Evolutionary conservation across 2,888 invertebrate species (phyloP).

Genomic region (Camptogramma bilineatum): DNA sequence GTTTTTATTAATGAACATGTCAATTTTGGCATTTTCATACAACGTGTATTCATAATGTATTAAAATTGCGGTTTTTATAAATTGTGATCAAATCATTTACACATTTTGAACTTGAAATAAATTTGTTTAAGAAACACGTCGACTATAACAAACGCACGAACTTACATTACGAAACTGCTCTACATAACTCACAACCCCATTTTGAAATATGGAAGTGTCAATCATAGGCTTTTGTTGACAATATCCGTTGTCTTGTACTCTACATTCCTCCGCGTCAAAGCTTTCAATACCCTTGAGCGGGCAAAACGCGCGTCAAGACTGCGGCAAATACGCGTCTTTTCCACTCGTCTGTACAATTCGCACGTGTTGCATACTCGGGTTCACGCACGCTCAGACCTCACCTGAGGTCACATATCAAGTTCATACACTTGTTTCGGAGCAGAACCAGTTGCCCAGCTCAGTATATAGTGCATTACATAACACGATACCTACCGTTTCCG

Average conservation of each 20-base stretch:
- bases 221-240: constrained; percentile 23
- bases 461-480: constrained; percentile 50
- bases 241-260: constrained; percentile 5
- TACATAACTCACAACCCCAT: constrained; percentile 9
- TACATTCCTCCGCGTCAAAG: constrained; percentile 20
- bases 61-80: neutral
- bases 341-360: constrained; percentile 48
- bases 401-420: constrained; percentile 79
- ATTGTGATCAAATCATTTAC: neutral
- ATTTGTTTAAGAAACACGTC: neutral
- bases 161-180: constrained; percentile 9
- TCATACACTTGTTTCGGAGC: constrained; percentile 70
- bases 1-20: neutral
- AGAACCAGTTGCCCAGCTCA: constrained; percentile 59
- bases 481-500: constrained; percentile 48
- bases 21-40: too few species aligned
- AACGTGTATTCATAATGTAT: too few species aligned
- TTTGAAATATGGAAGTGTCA: constrained; percentile 21
- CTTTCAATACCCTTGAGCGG: constrained; percentile 7
- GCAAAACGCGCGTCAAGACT: constrained; percentile 21
- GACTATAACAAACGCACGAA: neutral
- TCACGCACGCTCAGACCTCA: constrained; percentile 65
- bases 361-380: constrained; percentile 63
- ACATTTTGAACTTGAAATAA: neutral
- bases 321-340: constrained; percentile 30